Percentiles rank a stretch among this genome's conserved stretches.
Conservation (phyloP, 2,113 vertebrate species). For the Caloenas nicobarica region DNA sequence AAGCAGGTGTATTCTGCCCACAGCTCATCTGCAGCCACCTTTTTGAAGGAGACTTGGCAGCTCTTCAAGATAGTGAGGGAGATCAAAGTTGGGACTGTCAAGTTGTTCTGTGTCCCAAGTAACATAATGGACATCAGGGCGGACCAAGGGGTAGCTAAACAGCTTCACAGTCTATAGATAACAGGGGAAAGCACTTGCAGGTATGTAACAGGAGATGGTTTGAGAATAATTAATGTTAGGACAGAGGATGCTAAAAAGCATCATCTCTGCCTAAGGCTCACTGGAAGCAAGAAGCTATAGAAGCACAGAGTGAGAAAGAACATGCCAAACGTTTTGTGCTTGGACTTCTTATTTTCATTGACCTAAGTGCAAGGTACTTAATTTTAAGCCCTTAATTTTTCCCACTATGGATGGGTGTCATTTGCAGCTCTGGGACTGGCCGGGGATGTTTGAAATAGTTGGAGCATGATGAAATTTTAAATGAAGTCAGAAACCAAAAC, state of each 20-base stretch:
- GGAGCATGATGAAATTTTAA: slow-evolving; percentile 32
- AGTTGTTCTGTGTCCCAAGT: background rate
- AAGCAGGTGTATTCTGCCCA: background rate
- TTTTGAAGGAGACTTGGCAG: background rate
- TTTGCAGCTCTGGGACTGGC: background rate
- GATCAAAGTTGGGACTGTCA: background rate
- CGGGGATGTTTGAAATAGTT: slow-evolving; percentile 39
- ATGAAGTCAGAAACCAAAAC: slow-evolving; percentile 34
- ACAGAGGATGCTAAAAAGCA: rapidly evolving
- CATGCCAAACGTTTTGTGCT: background rate
- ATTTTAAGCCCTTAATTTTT: slow-evolving; percentile 40
- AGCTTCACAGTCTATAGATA: background rate
- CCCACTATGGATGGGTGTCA: background rate
- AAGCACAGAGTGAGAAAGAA: background rate
- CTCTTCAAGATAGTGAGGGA: background rate
- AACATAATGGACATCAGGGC: background rate
- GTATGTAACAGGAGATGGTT: background rate
- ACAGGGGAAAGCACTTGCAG: background rate
- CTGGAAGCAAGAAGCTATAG: background rate
- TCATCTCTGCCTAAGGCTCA: background rate
- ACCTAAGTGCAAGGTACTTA: background rate
- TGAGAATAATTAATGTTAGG: background rate
- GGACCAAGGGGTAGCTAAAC: background rate
- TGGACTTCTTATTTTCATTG: background rate
- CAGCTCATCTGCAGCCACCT: background rate